phyloP scores from a whole-genome alignment of 2,888 invertebrate species.

The Drosophila sordidula region DNA sequence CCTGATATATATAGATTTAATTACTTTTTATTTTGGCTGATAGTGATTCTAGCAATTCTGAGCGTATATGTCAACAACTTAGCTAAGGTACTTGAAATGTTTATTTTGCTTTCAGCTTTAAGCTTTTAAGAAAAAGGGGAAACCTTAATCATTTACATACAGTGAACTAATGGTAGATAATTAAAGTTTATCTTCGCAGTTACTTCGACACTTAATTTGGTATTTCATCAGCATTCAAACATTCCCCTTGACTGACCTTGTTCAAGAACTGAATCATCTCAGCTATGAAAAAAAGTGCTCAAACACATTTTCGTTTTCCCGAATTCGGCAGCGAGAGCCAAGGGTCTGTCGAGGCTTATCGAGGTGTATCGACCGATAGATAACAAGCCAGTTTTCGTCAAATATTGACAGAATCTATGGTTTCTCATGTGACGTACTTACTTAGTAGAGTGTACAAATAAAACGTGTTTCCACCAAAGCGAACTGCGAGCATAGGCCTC shows the following conservation, averaged over 20 bases:
- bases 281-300: not conserved
- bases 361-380: slow-evolving; percentile 19
- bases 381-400: slow-evolving; percentile 27
- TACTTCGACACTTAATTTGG: not conserved
- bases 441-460: slow-evolving; percentile 43
- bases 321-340: not conserved
- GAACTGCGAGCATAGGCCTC: slow-evolving; percentile 20
- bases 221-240: not conserved
- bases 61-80: no score
- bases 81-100: no score
- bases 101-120: no score
- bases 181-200: not conserved
- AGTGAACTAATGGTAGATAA: no score
- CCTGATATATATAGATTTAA: no score
- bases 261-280: not conserved
- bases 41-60: no score
- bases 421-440: slow-evolving; percentile 25
- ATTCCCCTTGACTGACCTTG: not conserved
- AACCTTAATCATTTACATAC: no score
- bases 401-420: slow-evolving; percentile 34
- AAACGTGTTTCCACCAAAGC: slow-evolving; percentile 35
- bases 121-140: no score
- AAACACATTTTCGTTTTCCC: not conserved
- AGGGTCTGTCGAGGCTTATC: slow-evolving; percentile 29
- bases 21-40: no score